Base-by-base conservation (phyloP, 2,888 invertebrate genomes). In the Nephrocerus scutellatus region DNA sequence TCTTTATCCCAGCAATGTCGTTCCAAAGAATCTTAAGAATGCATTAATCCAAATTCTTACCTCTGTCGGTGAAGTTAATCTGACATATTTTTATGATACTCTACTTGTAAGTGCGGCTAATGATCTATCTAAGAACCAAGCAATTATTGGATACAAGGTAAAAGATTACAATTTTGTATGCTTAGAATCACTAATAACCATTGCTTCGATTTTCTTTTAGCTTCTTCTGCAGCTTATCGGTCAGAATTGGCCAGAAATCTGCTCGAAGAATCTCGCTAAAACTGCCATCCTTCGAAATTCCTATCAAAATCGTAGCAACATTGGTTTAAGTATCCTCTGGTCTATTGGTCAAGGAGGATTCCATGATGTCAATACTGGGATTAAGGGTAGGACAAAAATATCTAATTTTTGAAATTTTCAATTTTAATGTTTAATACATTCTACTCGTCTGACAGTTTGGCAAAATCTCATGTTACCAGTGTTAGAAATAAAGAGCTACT, bases 271-370 rank as follows among this genome's bases (percentile, higher is more conserved):
- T 43, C 62, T 82, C 49, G 69, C 74, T 9, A 85, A 84, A 60
- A 74, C 77, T 46, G 70, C 73, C 4, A 74, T 72, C 40, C 64
- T 85, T 13, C 72, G 78, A 23, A 82, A 79, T 53, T 86, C 85
- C 0, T 86, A 84, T 57, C 84, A 84, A 55, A 86, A 85, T 59
- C 72, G 84, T 34, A 80, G 81, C 42, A 74, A 77, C 2, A 79
- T 85, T 44, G 83, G 84, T 2, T 66, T 82, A 21, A 78, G 84
- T 1, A 70, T 86, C 26, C 66, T 86, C 2, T 86, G 86, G 85
- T 79, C 79, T 2, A 70, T 84, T n/a, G 82, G 82, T 2, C 84
- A 85, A 57, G 80, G 79, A 8, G 84, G 84, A 1, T 66, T 72
- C 34, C 73, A 68, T 45, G 74, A 83, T 56, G 72, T 84, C 31